These are phyloP conservation scores for Cryptus viduatorius DNA, from an alignment of 2,888 invertebrate species.

Conservation along the genomic window DNA sequence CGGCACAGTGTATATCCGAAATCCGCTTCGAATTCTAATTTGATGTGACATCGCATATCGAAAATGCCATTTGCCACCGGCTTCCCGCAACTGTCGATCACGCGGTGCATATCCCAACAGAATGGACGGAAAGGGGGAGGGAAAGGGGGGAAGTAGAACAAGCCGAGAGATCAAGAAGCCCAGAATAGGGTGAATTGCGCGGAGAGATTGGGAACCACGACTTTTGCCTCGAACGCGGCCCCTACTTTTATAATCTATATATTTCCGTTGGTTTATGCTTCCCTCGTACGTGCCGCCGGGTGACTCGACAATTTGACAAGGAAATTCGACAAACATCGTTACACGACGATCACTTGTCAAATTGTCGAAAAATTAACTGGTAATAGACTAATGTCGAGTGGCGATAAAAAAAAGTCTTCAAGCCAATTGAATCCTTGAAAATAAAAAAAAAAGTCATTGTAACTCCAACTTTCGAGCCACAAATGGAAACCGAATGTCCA, in stretches of 20 bases:
- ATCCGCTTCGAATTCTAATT: slow-evolving; percentile 51
- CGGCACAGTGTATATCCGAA: slow-evolving; percentile 23
- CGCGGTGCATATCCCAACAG: slow-evolving; percentile 57
- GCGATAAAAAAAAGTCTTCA: background rate
- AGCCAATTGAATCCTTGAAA: background rate
- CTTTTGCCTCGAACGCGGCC: slow-evolving; percentile 40
- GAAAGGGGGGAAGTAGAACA: slow-evolving; percentile 47
- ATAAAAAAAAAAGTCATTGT: background rate
- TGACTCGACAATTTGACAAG: slow-evolving; percentile 61
- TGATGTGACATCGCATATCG: slow-evolving; percentile 41
- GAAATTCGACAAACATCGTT: background rate
- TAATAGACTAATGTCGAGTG: background rate
- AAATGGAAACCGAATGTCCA: slow-evolving; percentile 22
- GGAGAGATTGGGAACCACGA: slow-evolving; percentile 51
- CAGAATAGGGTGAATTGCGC: slow-evolving; percentile 50
- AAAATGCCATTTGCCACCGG: slow-evolving; percentile 58
- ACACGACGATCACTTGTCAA: background rate
- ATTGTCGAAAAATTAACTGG: background rate
- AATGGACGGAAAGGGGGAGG: slow-evolving; percentile 45
- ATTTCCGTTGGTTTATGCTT: slow-evolving; percentile 67
- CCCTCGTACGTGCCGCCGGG: slow-evolving; percentile 41
- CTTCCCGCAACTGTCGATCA: slow-evolving; percentile 67
- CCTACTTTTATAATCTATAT: slow-evolving; percentile 74
- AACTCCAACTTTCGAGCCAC: background rate
- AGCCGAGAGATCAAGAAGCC: slow-evolving; percentile 57